phyloP scores from a whole-genome alignment of 2,888 invertebrate species.

The Protodeltote pygarga region DNA sequence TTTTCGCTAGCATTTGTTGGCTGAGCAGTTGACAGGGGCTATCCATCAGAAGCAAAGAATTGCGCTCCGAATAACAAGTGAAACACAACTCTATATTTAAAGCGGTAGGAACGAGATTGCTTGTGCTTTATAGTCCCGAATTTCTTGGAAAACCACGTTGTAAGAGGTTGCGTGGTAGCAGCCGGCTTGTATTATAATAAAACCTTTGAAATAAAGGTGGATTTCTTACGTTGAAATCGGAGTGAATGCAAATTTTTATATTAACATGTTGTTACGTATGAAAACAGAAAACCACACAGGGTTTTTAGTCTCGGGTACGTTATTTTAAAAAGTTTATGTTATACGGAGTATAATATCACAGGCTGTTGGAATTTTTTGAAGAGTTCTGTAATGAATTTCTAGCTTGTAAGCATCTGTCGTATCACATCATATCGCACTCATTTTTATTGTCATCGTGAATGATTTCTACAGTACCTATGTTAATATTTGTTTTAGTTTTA shows the following conservation, averaged over 20 bases:
- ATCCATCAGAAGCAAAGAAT: conserved; percentile 61
- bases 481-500: no score
- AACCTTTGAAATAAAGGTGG: conserved; percentile 37
- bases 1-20: conserved; percentile 64
- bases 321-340: conserved; percentile 18
- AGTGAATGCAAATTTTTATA: conserved; percentile 41
- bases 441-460: no score
- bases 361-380: no score
- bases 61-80: conserved; percentile 34
- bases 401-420: no score
- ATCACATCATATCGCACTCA: no score
- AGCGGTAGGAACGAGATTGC: conserved; percentile 42
- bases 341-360: no score
- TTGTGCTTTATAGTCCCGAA: conserved; percentile 43
- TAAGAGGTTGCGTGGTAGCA: conserved; percentile 51
- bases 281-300: conserved; percentile 17
- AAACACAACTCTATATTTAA: conserved; percentile 53
- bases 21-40: conserved; percentile 63
- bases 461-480: no score
- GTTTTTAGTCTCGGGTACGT: conserved; percentile 5
- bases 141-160: conserved; percentile 47
- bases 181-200: conserved; percentile 51
- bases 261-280: conserved; percentile 27
- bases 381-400: no score
- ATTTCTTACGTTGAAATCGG: conserved; percentile 29